Conservation (phyloP, 2,888 invertebrate species). For the Thelaira solivaga region DNA sequence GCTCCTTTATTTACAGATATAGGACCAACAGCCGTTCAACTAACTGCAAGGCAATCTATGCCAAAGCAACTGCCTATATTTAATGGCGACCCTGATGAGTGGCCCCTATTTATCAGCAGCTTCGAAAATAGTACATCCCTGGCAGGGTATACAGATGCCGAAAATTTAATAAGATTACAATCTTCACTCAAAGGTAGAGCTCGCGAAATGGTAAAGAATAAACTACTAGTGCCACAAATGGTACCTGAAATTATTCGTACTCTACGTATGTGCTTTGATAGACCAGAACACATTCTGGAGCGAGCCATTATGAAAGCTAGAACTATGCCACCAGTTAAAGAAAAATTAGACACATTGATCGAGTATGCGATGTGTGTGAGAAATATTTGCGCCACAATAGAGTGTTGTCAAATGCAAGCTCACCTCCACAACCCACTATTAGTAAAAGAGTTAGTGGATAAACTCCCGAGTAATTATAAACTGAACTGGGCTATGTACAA, state of each 20-base stretch:
- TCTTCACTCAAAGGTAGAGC: conserved; percentile 32
- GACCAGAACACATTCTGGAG: conserved; percentile 26
- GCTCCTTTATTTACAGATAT: too few relatives aligned
- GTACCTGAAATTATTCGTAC: conserved; percentile 37
- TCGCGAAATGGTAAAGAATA: neutral
- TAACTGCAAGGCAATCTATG: neutral
- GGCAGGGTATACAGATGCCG: conserved; percentile 21
- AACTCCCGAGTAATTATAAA: conserved; percentile 24
- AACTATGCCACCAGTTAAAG: conserved; percentile 14
- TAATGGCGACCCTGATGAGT: neutral
- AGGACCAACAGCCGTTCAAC: neutral
- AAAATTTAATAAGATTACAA: conserved; percentile 15
- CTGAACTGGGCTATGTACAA: conserved; percentile 36
- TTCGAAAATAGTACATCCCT: too few relatives aligned
- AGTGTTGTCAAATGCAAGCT: conserved; percentile 15
- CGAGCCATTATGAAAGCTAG: conserved; percentile 12
- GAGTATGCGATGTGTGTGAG: conserved; percentile 23
- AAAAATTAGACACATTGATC: conserved; percentile 22
- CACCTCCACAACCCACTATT: conserved; percentile 28
- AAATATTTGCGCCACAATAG: conserved; percentile 31
- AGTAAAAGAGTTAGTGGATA: conserved; percentile 36
- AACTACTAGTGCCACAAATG: conserved; percentile 8
- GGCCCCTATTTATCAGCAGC: conserved; percentile 15
- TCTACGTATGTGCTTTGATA: conserved; percentile 27
- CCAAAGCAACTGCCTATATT: neutral